phyloP scores from a whole-genome alignment of 2,888 invertebrate genomes.

The Doris montereyensis region DNA sequence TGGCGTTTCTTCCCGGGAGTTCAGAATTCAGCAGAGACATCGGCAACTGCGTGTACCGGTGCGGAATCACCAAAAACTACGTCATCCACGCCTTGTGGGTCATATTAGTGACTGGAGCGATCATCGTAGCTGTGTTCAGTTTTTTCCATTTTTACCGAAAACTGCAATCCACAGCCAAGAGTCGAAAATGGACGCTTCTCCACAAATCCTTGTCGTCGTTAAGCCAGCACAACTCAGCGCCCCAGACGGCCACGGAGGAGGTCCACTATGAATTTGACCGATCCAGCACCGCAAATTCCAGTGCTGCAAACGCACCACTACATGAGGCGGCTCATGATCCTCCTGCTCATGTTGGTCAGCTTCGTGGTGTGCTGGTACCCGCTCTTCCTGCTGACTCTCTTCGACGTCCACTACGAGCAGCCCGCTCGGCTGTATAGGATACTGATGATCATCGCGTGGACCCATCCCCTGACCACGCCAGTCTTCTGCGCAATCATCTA shows the following conservation, averaged over 20 bases:
- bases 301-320: conserved; percentile 51
- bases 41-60: conserved; percentile 88
- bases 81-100: conserved; percentile 93
- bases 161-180: conserved; percentile 58
- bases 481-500: conserved; percentile 65
- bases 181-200: conserved; percentile 57
- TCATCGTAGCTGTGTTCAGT: conserved; percentile 87
- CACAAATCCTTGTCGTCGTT: conserved; percentile 52
- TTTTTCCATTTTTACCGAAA: conserved; percentile 82
- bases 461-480: conserved; percentile 69
- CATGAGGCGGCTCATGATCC: conserved; percentile 55
- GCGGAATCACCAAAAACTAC: conserved; percentile 90
- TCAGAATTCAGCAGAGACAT: conserved; percentile 78
- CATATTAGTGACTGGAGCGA: conserved; percentile 88
- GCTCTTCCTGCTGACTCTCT: conserved; percentile 86
- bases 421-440: conserved; percentile 68
- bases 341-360: conserved; percentile 60
- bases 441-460: conserved; percentile 70
- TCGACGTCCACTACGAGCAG: conserved; percentile 67
- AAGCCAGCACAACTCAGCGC: neutral
- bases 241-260: conserved; percentile 39
- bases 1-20: conserved; percentile 71
- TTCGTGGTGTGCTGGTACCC: conserved; percentile 94
- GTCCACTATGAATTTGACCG: conserved; percentile 46
- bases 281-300: conserved; percentile 25